A percentile compares a stretch with the other conserved stretches of the same genome.
Evolutionary conservation across 2,113 vertebrate species (phyloP).

Genomic region (Chloropsis hardwickii): DNA sequence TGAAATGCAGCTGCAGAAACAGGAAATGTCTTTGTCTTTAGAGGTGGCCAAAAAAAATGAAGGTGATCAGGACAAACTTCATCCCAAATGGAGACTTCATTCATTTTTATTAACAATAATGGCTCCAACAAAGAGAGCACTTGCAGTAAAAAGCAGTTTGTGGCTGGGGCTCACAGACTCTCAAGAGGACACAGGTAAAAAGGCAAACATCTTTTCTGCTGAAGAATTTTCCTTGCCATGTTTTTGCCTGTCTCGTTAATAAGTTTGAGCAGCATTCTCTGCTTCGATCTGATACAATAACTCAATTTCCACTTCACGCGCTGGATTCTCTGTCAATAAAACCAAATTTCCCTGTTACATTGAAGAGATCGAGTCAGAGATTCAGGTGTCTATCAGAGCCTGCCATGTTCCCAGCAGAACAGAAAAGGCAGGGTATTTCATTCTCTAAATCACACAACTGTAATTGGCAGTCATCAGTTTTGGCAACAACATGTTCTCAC

Average conservation of each 20-base stretch:
- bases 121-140: not conserved
- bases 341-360: not conserved
- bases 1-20: not conserved
- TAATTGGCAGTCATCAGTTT: conserved; percentile 49
- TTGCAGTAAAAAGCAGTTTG: not conserved
- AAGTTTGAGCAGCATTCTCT: not conserved
- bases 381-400: not conserved
- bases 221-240: not conserved
- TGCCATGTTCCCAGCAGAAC: not conserved
- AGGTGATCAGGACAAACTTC: not conserved
- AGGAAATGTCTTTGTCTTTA: not conserved
- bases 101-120: not conserved
- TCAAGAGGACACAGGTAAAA: not conserved
- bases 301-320: not conserved
- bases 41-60: not conserved
- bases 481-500: conserved; percentile 36
- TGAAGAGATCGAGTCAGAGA: not conserved
- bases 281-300: not conserved
- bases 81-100: not conserved
- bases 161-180: not conserved
- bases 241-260: not conserved
- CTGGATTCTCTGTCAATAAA: not conserved
- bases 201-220: not conserved
- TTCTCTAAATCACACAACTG: conserved; percentile 41
- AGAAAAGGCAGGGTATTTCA: not conserved